phyloP scores from a whole-genome alignment of 2,797 vertebrate species.

The Microhierax caerulescens region DNA sequence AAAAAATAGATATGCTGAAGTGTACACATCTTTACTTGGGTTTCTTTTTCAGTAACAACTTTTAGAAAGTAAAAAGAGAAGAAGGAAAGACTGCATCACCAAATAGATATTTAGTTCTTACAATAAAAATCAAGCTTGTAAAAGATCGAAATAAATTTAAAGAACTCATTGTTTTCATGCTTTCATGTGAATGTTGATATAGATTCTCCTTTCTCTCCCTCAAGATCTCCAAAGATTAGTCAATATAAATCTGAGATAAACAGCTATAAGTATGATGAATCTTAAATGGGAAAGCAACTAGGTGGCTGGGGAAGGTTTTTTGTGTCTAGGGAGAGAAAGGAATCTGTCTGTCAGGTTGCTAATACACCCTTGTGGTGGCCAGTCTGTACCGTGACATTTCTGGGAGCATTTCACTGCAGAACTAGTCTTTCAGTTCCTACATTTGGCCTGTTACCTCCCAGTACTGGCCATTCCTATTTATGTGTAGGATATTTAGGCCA shows the following conservation, averaged over 20 bases:
- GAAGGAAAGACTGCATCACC: not conserved
- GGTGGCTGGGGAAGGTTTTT: not conserved
- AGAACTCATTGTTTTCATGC: not conserved
- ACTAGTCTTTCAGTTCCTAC: not conserved
- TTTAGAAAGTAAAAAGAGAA: not conserved
- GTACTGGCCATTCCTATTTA: not conserved
- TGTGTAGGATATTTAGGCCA: not conserved
- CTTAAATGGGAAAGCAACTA: not conserved
- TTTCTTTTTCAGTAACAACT: not conserved
- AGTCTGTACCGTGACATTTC: not conserved
- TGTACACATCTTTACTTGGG: not conserved
- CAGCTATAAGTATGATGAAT: not conserved
- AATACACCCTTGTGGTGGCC: no score
- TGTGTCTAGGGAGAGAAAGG: not conserved
- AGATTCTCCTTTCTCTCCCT: not conserved
- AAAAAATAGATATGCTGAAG: rapidly evolving
- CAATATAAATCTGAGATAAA: not conserved
- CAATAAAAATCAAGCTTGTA: not conserved
- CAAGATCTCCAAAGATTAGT: not conserved
- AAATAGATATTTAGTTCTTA: not conserved
- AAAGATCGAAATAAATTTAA: not conserved
- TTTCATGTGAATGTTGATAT: not conserved
- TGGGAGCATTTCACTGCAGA: not conserved
- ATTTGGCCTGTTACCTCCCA: not conserved
- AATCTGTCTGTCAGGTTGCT: not conserved